Percentiles rank a stretch among this genome's conserved stretches.
These are phyloP conservation scores for Eulemur albifrons DNA, from an alignment of 2,797 vertebrate species.

Conservation along the genomic window DNA sequence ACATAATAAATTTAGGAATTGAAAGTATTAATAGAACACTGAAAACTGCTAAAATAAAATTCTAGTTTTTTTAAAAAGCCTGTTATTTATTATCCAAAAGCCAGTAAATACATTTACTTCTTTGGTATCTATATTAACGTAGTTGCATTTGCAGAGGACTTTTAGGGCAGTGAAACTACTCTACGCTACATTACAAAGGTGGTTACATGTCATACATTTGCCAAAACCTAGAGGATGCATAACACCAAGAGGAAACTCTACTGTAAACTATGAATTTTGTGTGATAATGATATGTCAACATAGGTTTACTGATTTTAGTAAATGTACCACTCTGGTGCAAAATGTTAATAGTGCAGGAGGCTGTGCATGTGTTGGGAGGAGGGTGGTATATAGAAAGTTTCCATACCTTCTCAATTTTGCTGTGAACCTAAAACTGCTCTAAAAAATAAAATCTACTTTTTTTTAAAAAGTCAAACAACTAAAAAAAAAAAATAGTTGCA, in stretches of 20 bases:
- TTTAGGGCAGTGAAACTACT: conserved; percentile 2
- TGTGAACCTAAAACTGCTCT: background rate
- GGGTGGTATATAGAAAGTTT: background rate
- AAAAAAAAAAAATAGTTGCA: background rate
- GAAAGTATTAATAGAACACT: conserved; percentile 18
- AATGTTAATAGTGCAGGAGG: background rate
- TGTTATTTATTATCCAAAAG: conserved; percentile 18
- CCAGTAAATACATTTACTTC: background rate
- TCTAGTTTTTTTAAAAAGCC: background rate
- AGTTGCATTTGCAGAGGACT: background rate
- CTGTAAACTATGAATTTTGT: background rate
- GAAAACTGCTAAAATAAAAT: conserved; percentile 33
- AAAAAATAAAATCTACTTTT: background rate
- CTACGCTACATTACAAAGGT: background rate
- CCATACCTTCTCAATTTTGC: background rate
- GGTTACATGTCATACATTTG: background rate
- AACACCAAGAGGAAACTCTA: background rate
- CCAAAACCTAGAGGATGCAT: background rate
- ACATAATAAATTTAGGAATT: conserved; percentile 28
- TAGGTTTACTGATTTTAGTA: background rate
- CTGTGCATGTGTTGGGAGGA: background rate
- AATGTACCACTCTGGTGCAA: background rate
- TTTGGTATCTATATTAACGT: conserved; percentile 35
- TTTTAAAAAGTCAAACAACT: background rate
- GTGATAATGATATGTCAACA: background rate